Evolutionary conservation across 2,888 invertebrate species (phyloP), one percentile per base, ranked within the genome.

Genomic region (Sinotaia quadrata): DNA sequence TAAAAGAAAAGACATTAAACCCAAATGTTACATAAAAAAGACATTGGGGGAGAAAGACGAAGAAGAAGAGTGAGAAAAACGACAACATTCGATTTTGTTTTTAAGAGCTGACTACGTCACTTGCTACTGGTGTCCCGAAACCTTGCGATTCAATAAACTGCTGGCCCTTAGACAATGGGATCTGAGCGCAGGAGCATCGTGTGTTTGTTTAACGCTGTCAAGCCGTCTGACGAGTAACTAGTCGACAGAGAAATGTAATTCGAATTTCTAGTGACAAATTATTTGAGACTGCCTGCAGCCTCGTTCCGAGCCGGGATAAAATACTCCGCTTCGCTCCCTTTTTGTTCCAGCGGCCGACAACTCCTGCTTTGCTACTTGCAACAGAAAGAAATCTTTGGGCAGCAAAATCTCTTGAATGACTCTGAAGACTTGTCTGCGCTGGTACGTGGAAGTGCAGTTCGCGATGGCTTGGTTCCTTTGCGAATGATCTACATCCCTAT

Each of bases 241-340:
- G 44, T 56, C 44, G 56, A 54, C 56, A 65, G 54, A 54, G 54
- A 65, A 52, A 63, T 41, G 56, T 65, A 65, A 56, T 65, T 65
- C 65, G 10, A 33, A 54, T 31, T 63, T 37, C 56, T 56, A 21
- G 41, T 65, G 65, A 56, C 65, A 56, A 56, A 56, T 56, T 36
- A 41, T 18, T 54, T 1, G 18, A 21, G 21, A 47, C 12, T 12
- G 47, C 15, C 12, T 47, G 4, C 1, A 47, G n/a, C n/a, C n/a
- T n/a, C n/a, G n/a, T n/a, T n/a, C n/a, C n/a, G n/a, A n/a, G 61
- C 61, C 61, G 21, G 18, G 8, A 61, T 47, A 29, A 15, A 49
- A 21, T 41, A 18, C 41, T 41, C 10, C 41, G 41, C 41, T 10
- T 10, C 41, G 41, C 41, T 41, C 41, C 18, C 41, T 41, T 15